A percentile compares a stretch with the other conserved stretches of the same genome.
These are phyloP conservation scores for Mustelus asterias DNA, from an alignment of 2,113 vertebrate genomes.

Conservation along the genomic window DNA sequence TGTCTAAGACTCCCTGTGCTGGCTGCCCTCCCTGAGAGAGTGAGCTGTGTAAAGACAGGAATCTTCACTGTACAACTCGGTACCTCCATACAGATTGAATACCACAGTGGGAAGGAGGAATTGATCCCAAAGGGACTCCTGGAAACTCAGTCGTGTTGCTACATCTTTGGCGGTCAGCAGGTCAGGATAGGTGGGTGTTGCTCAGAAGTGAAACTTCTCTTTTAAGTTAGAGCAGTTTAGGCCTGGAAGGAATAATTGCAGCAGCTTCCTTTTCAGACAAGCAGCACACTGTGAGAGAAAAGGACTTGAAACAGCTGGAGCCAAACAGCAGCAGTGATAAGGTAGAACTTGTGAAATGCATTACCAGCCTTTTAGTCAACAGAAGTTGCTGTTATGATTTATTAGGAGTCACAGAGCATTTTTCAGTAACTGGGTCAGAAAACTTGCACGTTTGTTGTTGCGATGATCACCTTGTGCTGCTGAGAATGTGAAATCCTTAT, in stretches of 20 bases:
- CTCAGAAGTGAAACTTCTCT: background rate
- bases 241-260: background rate
- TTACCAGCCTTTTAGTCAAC: background rate
- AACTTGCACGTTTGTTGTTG: background rate
- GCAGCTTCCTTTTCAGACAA: background rate
- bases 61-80: background rate
- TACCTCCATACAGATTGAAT: background rate
- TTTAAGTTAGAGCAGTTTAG: background rate
- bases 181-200: background rate
- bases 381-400: background rate
- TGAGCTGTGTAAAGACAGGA: background rate
- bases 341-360: background rate
- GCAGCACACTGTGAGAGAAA: background rate
- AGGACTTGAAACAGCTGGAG: background rate
- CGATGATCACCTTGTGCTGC: background rate
- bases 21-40: background rate
- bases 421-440: background rate
- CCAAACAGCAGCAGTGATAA: background rate
- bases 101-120: background rate
- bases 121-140: background rate
- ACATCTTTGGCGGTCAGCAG: background rate
- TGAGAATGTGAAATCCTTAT: background rate
- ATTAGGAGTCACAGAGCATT: background rate
- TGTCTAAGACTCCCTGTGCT: background rate
- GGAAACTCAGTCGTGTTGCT: background rate